Evolutionary conservation across 2,113 vertebrate species (phyloP), one percentile per base, ranked within the genome.

Genomic region (Macquaria ambigua): DNA sequence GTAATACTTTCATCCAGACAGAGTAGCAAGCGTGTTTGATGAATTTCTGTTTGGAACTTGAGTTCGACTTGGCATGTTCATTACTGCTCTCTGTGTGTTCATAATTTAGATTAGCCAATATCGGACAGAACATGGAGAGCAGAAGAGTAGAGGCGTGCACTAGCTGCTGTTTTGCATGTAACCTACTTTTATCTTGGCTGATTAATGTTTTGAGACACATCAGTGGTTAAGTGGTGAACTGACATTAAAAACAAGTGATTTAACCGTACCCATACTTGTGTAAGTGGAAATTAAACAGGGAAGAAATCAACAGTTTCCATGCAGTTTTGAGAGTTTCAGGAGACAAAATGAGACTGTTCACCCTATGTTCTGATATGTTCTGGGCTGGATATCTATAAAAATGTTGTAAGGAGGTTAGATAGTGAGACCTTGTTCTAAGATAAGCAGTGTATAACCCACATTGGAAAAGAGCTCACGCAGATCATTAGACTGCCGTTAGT

Each of bases 1-100:
- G 91, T 90, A 84, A 72, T 83, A 92, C 92, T 93, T 92, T 94
- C 89, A 94, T 93, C 90, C 85, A 88, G 73, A 90, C 83, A 74
- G 81, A 81, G 82, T 37, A 81, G 87, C 70, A 28, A 89, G 86
- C 64, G 82, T 83, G 90, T 93, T 91, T 93, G 92, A 93, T 93
- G 89, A 92, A 90, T 93, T 92, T 93, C 83, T 84, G 79, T 86
- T 90, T 89, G 81, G 74, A 89, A 77, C 83, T 82, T 52, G 84
- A 87, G 59, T 90, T 85, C 80, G 85, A 88, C 78, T 79, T 83
- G 87, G 81, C 86, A 75, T 88, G 87, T 90, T 91, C 91, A 90
- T 93, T 79, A 86, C 74, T 28, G 80, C 66, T 78, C 79, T 87
- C 70, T 84, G 84, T 93, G 87, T 90, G 88, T 87, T 89, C 80